Evolutionary conservation across 23 tunicate genomes (phyloP), one percentile per base, ranked within the genome.

Genomic region (Diplosoma virens): DNA sequence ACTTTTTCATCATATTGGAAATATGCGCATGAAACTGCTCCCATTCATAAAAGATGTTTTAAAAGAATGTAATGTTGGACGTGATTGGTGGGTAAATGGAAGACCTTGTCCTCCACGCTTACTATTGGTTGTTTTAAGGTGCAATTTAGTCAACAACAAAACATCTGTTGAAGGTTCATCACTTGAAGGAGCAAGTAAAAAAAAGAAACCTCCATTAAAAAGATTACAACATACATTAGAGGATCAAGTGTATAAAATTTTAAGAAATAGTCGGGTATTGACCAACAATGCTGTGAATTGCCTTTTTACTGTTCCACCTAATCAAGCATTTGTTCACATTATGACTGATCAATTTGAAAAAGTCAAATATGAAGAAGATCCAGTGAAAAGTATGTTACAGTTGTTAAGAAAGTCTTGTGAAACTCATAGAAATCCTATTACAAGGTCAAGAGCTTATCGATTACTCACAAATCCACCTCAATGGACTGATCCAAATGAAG

Each of bases 51-150:
- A 92, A 75, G 97, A 92, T 78, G 87, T 85, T 28, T 68, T 92
- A 34, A 92, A 92, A 59, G 97, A 86, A 28, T 92, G 97, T 50
- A 56, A 77, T 18, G 99, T 95, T 25, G 99, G 95, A 33, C 68
- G 91, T 54, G 90, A 95, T 58, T 95, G 99, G 99, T 84, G 96
- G 90, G 91, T 84, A 7, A 81, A 88, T 81, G 99, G 87, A 1
- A 79, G 99, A 25, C 96, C 96, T 21, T 89, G 96, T 66, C 99
- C 96, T 25, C 99, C 99, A 0, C 73, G 96, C 30, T 59, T 95
- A 7, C 61, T 95, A 21, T 71, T 95, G 31, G 85, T 95, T 5
- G 74, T 95, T 58, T 82, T 77, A 31, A 68, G 88, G 33, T 82
- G 99, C 52, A 81, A 81, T 75, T 72, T 92, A 24, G 27, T 32